A percentile compares a stretch with the other conserved stretches of the same genome.
These are phyloP conservation scores for Ommatoiulus sabulosus DNA, from an alignment of 2,888 invertebrate species.

Conservation along the genomic window DNA sequence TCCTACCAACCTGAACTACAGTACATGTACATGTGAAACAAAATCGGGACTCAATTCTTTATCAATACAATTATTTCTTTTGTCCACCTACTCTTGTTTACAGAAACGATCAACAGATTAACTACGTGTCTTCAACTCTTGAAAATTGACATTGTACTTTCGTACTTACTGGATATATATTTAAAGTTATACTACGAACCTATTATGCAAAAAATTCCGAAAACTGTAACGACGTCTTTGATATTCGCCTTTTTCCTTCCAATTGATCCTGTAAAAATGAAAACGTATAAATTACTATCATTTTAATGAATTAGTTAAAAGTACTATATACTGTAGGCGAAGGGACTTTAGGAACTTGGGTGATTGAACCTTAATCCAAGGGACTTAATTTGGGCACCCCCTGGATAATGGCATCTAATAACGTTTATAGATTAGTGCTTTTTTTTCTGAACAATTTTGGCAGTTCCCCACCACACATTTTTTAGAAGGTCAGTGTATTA, in stretches of 20 bases:
- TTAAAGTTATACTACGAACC: not conserved
- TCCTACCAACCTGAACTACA: too few relatives aligned
- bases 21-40: too few relatives aligned
- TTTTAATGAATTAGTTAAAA: not conserved
- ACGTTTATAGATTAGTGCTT: not conserved
- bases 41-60: too few relatives aligned
- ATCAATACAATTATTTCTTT: too few relatives aligned
- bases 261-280: not conserved
- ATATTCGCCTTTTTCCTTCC: not conserved
- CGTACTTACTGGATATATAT: too few relatives aligned
- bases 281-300: not conserved
- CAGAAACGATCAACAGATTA: too few relatives aligned
- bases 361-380: not conserved
- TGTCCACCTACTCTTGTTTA: too few relatives aligned
- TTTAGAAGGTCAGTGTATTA: conserved; percentile 46
- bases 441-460: conserved; percentile 12
- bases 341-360: not conserved
- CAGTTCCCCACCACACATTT: not conserved
- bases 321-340: not conserved
- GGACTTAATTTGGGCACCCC: not conserved
- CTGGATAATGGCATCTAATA: not conserved
- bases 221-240: not conserved
- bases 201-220: conserved; percentile 2
- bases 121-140: too few relatives aligned
- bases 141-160: too few relatives aligned